Evolutionary conservation across 2,113 vertebrate species (phyloP).

Genomic region (Ailuropoda melanoleuca): DNA sequence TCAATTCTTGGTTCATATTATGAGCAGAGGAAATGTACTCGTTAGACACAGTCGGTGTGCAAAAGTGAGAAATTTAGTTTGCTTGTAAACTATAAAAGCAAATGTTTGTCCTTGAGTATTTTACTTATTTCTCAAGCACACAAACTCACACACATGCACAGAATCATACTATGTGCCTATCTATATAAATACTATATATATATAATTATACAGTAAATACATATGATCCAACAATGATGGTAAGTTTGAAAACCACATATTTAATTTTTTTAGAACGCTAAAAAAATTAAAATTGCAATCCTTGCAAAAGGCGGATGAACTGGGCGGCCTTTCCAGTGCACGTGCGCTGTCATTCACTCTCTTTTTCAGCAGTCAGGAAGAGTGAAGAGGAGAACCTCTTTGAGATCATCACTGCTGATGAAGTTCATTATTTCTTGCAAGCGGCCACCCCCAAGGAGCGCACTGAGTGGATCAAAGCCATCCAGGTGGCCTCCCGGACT

Average conservation of each 20-base stretch:
- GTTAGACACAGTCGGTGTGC: background rate
- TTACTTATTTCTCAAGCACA: background rate
- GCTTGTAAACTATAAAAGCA: background rate
- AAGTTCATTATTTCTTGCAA: conserved; percentile 94
- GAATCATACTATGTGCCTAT: background rate
- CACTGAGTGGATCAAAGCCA: conserved; percentile 96
- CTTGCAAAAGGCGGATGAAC: background rate
- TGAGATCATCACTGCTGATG: conserved; percentile 98
- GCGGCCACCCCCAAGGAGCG: conserved; percentile 91
- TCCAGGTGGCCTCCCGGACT: conserved; percentile 91
- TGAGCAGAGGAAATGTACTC: background rate
- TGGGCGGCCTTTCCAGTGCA: too few relatives aligned
- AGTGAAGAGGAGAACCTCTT: conserved; percentile 94
- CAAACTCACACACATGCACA: background rate
- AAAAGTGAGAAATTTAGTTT: background rate
- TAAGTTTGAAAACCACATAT: background rate
- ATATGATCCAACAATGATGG: background rate
- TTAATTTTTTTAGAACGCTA: background rate
- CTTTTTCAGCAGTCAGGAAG: conserved; percentile 87
- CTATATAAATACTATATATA: background rate
- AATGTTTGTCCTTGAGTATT: conserved; percentile 10
- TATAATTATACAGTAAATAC: background rate
- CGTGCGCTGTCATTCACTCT: background rate
- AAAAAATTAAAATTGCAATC: background rate
- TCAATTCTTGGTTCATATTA: background rate